Base-by-base conservation (phyloP, 2,888 invertebrate genomes). In the Horisme vitalbata region DNA sequence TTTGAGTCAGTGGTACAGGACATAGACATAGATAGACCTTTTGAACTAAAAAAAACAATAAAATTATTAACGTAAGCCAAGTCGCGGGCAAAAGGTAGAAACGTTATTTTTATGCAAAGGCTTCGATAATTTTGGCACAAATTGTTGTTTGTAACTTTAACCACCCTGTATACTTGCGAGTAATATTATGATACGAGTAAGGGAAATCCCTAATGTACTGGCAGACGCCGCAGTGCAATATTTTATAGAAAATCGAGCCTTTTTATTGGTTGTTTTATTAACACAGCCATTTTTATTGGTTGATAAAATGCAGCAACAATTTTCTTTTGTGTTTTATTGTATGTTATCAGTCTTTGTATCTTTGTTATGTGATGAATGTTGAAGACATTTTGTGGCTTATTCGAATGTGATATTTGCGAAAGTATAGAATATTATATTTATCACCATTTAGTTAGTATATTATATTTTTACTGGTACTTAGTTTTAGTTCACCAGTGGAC, bases 191-290 rank as follows among this genome's bases (percentile, higher is more conserved):
- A 48, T 36, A 26, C 41, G 45, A 45, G 20, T 36, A 50, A 57
- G 80, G 79, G 68, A 79, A 80, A 75, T 37, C 69, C 79, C 74
- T 66, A 66, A 67, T 57, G 63, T 59, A 37, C 55, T 71, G 71
- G 72, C 69, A 71, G 52, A 55, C 56, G 41, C 54, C 56, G 39
- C 52, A 56, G 51, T 47, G 61, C 57, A 55, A 63, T 67, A 68
- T 58, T 58, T 67, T 63, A 62, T 57, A 49, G 49, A 53, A 57
- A 52, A 55, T n/a, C 34, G 30, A 38, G 36, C 39, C 24, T 36
- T 38, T 49, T 48, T 44, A 41, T 36, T 7, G 27, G 3, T 37
- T 46, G 37, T 34, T 44, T 32, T 27, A n/a, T 10, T 13, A 32
- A 15, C 14, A 14, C 21, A 23, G 41, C 20, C 13, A 45, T 53